These are phyloP conservation scores for Drosophila aldrichi DNA, from an alignment of 2,888 invertebrate species.

Conservation along the genomic window DNA sequence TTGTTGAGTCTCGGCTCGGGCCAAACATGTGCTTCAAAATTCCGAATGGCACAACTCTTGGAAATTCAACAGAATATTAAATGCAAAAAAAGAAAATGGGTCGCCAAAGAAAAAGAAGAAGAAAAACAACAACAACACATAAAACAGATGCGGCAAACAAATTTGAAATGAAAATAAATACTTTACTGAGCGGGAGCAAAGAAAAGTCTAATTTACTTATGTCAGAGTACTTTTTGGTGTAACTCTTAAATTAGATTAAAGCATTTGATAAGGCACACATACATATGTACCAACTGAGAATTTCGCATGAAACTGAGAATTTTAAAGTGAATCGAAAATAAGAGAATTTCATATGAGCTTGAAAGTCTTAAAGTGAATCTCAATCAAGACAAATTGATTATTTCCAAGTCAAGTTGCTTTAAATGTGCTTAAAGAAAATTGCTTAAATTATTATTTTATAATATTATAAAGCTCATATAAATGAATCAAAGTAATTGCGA, in stretches of 20 bases:
- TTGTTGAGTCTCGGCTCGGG: constrained; percentile 13
- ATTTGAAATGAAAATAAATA: background rate
- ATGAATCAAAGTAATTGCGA: too few species aligned
- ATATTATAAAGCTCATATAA: too few species aligned
- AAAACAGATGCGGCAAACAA: constrained; percentile 6
- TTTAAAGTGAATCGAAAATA: background rate
- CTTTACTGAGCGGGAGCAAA: background rate
- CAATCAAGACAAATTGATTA: too few species aligned
- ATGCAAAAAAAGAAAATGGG: constrained; percentile 27
- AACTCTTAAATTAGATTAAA: background rate
- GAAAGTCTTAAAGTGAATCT: background rate
- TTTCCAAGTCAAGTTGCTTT: too few species aligned
- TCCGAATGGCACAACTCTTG: constrained; percentile 34
- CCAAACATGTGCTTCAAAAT: constrained; percentile 48
- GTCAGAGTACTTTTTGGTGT: background rate
- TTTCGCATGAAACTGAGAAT: background rate
- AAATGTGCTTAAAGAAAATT: too few species aligned
- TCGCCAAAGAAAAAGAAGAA: constrained; percentile 14
- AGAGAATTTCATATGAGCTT: background rate
- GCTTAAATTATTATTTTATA: too few species aligned
- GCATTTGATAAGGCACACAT: background rate
- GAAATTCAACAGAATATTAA: constrained; percentile 33
- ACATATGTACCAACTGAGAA: background rate
- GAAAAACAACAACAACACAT: constrained; percentile 9
- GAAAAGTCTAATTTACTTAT: constrained; percentile 5